Base-by-base conservation (phyloP, 2,888 invertebrate genomes). In the Lasioglossum villosulum region DNA sequence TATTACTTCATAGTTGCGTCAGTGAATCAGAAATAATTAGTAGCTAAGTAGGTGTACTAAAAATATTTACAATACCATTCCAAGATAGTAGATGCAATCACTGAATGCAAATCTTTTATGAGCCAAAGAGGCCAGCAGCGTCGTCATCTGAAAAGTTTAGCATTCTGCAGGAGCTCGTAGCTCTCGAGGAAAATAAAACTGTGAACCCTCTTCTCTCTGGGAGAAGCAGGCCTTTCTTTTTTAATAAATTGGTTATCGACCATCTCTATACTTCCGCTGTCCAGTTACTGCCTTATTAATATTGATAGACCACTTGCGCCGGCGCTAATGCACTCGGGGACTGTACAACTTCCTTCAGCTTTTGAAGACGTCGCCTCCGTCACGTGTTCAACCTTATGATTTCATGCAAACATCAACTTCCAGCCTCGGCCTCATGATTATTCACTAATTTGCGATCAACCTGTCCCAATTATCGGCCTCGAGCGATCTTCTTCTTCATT, bases 211-310 rank as follows among this genome's bases (percentile, higher is more conserved):
- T 23, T n/a, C 23, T n/a, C 23, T 23, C 19, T 1, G 52, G 27
- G 27, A 14, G 30, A 23, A 16, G 48, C 48, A 4, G 34, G 19
- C 8, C 42, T 56, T 70, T 37, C 71, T 63, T 27, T 82, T 86
- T 80, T 70, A 59, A 16, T 70, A 84, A 88, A 89, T 90, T 80
- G 84, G 83, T 79, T 83, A 84, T 85, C 90, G 82, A 45, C 75
- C 80, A 59, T 86, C 85, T 82, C 82, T 78, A 81, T 87, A 42
- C 79, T 66, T 84, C 76, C 83, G 81, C 75, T 82, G 84, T 82
- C 81, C 86, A 83, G 89, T 90, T 90, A 89, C 86, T 88, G 87
- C 87, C 91, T 92, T 92, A 92, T 92, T 92, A 92, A 92, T 92
- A 92, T 92, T 91, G 91, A 92, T 92, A 89, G 90, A 86, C 90